A percentile compares a stretch with the other conserved stretches of the same genome.
phyloP scores from a whole-genome alignment of 53 echinoderm and acorn worm genomes.

The Echinometra lucunter region DNA sequence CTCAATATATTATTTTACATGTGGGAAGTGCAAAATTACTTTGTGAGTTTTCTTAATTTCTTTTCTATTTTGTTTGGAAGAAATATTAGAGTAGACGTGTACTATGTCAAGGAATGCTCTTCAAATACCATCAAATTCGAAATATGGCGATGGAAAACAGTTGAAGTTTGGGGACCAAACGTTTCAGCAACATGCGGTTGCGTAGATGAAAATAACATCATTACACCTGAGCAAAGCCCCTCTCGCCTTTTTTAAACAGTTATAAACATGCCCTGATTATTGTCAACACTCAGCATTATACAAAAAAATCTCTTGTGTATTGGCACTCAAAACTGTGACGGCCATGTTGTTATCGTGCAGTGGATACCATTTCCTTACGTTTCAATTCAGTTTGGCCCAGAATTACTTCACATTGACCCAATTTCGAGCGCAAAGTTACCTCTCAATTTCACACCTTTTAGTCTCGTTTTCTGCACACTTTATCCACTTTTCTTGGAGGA shows the following conservation, averaged over 20 bases:
- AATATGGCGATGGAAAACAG: too few relatives aligned
- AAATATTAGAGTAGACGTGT: too few relatives aligned
- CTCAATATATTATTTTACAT: too few relatives aligned
- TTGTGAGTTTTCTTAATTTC: too few relatives aligned
- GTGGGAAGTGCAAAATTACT: too few relatives aligned
- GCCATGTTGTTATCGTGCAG: neutral
- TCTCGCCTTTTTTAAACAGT: neutral
- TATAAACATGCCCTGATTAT: neutral
- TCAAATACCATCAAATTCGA: too few relatives aligned
- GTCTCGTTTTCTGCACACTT: constrained; percentile 38
- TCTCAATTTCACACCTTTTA: constrained; percentile 36
- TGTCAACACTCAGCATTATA: neutral
- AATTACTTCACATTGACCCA: constrained; percentile 53
- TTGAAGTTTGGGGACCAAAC: too few relatives aligned
- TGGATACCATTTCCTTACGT: constrained; percentile 4
- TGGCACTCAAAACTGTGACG: neutral
- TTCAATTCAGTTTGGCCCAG: constrained; percentile 30
- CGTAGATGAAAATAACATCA: too few relatives aligned
- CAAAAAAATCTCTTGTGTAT: neutral
- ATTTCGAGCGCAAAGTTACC: constrained; percentile 35
- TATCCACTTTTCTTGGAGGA: neutral
- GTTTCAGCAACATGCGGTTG: too few relatives aligned
- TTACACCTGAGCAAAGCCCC: neutral
- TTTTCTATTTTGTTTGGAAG: too few relatives aligned
- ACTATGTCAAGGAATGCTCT: too few relatives aligned